These are phyloP conservation scores for Macropis europaea DNA, from an alignment of 2,888 invertebrate genomes.

Conservation along the genomic window DNA sequence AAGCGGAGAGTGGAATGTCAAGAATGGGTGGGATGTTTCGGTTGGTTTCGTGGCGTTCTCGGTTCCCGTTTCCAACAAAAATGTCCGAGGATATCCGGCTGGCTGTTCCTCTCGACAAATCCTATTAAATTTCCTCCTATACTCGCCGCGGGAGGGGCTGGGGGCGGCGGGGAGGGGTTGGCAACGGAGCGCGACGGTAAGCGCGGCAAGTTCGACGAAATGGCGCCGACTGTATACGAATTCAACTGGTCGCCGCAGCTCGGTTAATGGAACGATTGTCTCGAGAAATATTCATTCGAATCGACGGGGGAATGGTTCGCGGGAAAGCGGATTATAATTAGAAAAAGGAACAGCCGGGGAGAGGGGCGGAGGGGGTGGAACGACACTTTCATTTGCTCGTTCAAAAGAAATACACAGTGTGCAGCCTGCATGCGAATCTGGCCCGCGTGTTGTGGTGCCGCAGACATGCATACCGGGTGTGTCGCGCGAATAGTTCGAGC, in stretches of 20 bases:
- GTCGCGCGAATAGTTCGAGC: too few relatives aligned
- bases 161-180: too few relatives aligned
- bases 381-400: background rate
- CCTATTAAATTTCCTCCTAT: constrained; percentile 59
- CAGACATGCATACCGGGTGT: too few relatives aligned
- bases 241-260: constrained; percentile 38
- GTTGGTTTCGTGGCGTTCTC: constrained; percentile 20
- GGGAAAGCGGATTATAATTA: constrained; percentile 37
- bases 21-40: constrained; percentile 8
- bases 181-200: constrained; percentile 29
- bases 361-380: background rate
- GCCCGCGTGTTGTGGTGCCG: too few relatives aligned
- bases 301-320: constrained; percentile 16
- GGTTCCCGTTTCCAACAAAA: constrained; percentile 35
- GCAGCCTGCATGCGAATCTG: too few relatives aligned
- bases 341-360: constrained; percentile 9
- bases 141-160: constrained; percentile 31
- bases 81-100: constrained; percentile 49
- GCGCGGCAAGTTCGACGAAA: constrained; percentile 46
- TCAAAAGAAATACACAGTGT: background rate
- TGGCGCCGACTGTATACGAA: constrained; percentile 37
- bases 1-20: background rate
- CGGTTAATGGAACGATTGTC: constrained; percentile 50
- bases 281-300: constrained; percentile 47
- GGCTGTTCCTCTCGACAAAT: constrained; percentile 51